Base-by-base conservation (phyloP, 2,113 vertebrate species). In the Notarius lentiginosus region DNA sequence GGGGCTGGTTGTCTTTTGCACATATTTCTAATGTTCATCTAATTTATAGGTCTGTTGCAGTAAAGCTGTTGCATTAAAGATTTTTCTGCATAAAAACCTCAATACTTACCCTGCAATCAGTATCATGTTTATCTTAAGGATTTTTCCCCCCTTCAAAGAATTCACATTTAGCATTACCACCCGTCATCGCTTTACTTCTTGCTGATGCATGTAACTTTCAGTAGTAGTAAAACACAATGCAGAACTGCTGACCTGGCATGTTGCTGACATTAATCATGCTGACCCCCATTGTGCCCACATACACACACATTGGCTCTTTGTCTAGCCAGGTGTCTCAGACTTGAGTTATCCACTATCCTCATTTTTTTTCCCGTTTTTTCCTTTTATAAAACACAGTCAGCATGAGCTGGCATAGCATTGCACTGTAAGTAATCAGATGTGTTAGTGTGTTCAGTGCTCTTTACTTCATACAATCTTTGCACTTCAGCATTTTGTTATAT, bases 201-300 rank as follows among this genome's bases (percentile, higher is more conserved):
- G 58, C 80, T 79, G 70, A 66, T 73, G 79, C 73, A 49, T 85
- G 84, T 82, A 86, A 79, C 55, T 18, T 82, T 88, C 55, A 17
- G 47, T 84, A 22, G 89, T 30, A 86, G 51, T 75, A 51, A 83
- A 90, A 30, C 15, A 5, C 58, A 61, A 14, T 88, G 73, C 63
- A 56, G 86, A 86, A 79, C 55, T 83, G 75, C 87, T 90, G 80
- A 81, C 86, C 58, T 22, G 34, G 34, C 80, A 85, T 83, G 84
- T 72, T 11, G 1, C 65, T 87, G n/a, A 80, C 70, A 87, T 90
- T 83, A 85, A 90, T 90, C 83, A 84, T 75, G 56, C 75, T 61
- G 83, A 66, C 56, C 66, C 55, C 63, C 49, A 51, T 24, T 22
- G 58, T 41, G 41, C 3, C 2, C 41, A 41, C 24, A 65, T 51